A percentile compares a stretch with the other conserved stretches of the same genome.
These are phyloP conservation scores for Helarctos malayanus DNA, from an alignment of 2,797 vertebrate genomes.

Conservation along the genomic window DNA sequence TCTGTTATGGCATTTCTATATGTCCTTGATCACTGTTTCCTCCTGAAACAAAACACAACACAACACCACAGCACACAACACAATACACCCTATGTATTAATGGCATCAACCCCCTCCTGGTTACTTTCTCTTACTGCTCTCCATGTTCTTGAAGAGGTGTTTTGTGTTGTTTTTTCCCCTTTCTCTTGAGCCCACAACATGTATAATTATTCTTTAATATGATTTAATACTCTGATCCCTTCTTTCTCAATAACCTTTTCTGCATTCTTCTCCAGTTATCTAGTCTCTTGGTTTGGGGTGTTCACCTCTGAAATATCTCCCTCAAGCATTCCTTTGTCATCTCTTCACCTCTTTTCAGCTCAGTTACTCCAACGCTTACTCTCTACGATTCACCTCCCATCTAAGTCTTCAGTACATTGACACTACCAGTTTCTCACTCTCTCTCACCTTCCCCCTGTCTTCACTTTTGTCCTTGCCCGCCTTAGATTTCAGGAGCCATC, in stretches of 20 bases:
- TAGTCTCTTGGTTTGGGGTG: rapidly evolving
- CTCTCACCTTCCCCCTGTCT: not conserved
- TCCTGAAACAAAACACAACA: not conserved
- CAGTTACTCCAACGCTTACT: not conserved
- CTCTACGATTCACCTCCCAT: not conserved
- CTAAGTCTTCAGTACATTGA: not conserved
- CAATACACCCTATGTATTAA: not conserved
- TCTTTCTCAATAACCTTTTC: not conserved
- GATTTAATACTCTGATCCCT: not conserved
- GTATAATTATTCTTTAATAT: not conserved
- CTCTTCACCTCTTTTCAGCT: not conserved
- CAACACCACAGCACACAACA: not conserved
- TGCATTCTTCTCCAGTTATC: not conserved
- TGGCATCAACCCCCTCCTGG: not conserved
- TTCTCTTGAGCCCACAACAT: not conserved
- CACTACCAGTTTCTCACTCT: not conserved
- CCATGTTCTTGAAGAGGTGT: not conserved
- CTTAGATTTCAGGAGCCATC: not conserved
- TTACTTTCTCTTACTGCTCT: not conserved
- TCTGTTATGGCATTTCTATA: not conserved
- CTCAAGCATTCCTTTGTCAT: not conserved
- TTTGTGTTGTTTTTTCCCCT: not conserved
- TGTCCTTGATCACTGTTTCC: not conserved
- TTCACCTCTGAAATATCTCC: not conserved
- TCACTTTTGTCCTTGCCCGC: not conserved